Conservation (phyloP, 1,140 invertebrate genomes). For the Penaeus vannamei region DNA sequence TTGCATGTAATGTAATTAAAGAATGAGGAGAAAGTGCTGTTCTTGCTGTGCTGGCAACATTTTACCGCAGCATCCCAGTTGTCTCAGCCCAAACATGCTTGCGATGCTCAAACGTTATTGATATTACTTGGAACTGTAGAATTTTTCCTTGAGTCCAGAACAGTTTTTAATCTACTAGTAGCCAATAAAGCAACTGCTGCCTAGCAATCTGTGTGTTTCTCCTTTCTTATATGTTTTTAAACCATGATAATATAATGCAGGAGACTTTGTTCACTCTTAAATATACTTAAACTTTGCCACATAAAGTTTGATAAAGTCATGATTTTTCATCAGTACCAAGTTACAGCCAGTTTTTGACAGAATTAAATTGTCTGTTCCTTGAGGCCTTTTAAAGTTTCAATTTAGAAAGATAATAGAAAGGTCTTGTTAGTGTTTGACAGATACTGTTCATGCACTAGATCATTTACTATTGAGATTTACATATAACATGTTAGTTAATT, state of each 20-base stretch:
- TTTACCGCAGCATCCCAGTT: slow-evolving; percentile 52
- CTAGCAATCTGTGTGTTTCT: slow-evolving; percentile 24
- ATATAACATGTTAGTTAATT: too few relatives aligned
- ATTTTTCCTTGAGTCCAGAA: slow-evolving; percentile 31
- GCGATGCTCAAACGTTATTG: slow-evolving; percentile 44
- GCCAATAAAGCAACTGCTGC: slow-evolving; percentile 23
- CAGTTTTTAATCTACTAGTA: slow-evolving; percentile 22
- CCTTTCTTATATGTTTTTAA: slow-evolving; percentile 24
- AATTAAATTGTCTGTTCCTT: slow-evolving; percentile 62
- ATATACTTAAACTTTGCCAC: too few relatives aligned
- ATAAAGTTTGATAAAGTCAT: too few relatives aligned
- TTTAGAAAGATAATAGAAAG: slow-evolving; percentile 48
- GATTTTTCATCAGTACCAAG: slow-evolving; percentile 6
- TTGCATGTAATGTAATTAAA: slow-evolving; percentile 63
- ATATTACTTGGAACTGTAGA: slow-evolving; percentile 52
- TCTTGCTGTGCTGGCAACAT: slow-evolving; percentile 48
- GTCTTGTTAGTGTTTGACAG: slow-evolving; percentile 58
- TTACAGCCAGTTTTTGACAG: slow-evolving; percentile 66
- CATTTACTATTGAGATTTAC: too few relatives aligned
- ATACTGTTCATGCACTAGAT: background rate
- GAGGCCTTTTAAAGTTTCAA: slow-evolving; percentile 60
- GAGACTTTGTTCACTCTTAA: too few relatives aligned
- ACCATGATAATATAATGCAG: too few relatives aligned
- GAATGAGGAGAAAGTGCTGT: slow-evolving; percentile 64
- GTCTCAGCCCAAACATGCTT: slow-evolving; percentile 54